Evolutionary conservation across 2,797 vertebrate species (phyloP).

Genomic region (Phalanger gymnotis): DNA sequence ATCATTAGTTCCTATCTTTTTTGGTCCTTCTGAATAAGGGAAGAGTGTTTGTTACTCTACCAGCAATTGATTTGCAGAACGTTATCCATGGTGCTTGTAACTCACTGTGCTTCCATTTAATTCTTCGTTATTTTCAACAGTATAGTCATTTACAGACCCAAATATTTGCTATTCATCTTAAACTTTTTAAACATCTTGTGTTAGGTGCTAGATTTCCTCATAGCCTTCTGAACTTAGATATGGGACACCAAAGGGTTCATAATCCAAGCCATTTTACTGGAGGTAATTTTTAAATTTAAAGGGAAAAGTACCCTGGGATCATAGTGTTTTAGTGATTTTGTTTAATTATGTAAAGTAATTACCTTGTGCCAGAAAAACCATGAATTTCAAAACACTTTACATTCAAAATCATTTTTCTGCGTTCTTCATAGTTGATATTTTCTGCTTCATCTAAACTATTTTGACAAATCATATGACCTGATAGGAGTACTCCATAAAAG

Average conservation of each 20-base stretch:
- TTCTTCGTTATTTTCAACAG: conserved; percentile 40
- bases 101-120: conserved; percentile 49
- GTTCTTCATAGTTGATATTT: conserved; percentile 70
- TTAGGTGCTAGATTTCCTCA: conserved; percentile 70
- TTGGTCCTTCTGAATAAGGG: conserved; percentile 47
- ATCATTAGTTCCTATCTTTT: conserved; percentile 51
- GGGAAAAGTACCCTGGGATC: conserved; percentile 73
- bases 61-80: conserved; percentile 27
- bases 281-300: conserved; percentile 70
- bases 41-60: conserved; percentile 19
- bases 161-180: conserved; percentile 57
- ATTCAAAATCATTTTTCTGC: conserved; percentile 69
- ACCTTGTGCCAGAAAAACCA: conserved; percentile 75
- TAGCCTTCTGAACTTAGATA: conserved; percentile 65
- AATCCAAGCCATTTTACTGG: conserved; percentile 61
- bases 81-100: conserved; percentile 62
- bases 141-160: conserved; percentile 72
- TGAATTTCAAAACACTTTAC: conserved; percentile 76
- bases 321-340: conserved; percentile 80
- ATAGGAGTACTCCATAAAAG: conserved; percentile 75
- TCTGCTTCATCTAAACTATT: conserved; percentile 68
- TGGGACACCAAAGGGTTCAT: conserved; percentile 72
- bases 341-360: conserved; percentile 74
- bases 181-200: conserved; percentile 47
- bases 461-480: conserved; percentile 66